phyloP scores from a whole-genome alignment of 92 coral and sea anemone genomes.

The Micromussa lordhowensis region DNA sequence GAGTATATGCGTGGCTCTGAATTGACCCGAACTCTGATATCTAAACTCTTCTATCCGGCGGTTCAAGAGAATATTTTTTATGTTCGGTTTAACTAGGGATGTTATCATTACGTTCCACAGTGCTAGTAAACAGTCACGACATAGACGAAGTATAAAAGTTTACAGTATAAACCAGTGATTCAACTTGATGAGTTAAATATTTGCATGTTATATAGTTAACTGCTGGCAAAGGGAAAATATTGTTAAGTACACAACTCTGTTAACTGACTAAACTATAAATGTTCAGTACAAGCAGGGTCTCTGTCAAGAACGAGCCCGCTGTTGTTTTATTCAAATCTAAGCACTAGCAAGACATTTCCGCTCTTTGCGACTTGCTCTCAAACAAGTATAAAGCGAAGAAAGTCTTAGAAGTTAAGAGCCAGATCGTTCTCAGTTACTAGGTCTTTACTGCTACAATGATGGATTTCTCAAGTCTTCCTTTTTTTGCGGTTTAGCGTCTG shows the following conservation, averaged over 20 bases:
- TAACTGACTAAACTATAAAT: conserved; percentile 13
- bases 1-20: background rate
- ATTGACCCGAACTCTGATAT: background rate
- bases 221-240: conserved; percentile 58
- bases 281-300: background rate
- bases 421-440: background rate
- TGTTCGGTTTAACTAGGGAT: background rate
- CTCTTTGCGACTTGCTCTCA: background rate
- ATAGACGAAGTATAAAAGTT: conserved; percentile 61
- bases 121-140: conserved; percentile 27
- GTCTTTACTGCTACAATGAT: background rate
- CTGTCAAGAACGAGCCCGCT: conserved; percentile 25
- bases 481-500: conserved; percentile 38
- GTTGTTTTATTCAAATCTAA: conserved; percentile 15
- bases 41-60: background rate
- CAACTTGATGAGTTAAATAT: conserved; percentile 89
- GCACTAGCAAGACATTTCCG: background rate
- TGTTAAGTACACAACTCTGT: conserved; percentile 48
- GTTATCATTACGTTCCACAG: background rate
- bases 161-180: conserved; percentile 73
- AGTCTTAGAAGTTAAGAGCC: background rate
- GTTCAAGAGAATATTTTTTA: background rate
- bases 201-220: conserved; percentile 88
- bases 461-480: conserved; percentile 1
- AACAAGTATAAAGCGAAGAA: background rate